These are phyloP conservation scores for Chymomyza fuscimana DNA, from an alignment of 2,888 invertebrate genomes.

Conservation along the genomic window DNA sequence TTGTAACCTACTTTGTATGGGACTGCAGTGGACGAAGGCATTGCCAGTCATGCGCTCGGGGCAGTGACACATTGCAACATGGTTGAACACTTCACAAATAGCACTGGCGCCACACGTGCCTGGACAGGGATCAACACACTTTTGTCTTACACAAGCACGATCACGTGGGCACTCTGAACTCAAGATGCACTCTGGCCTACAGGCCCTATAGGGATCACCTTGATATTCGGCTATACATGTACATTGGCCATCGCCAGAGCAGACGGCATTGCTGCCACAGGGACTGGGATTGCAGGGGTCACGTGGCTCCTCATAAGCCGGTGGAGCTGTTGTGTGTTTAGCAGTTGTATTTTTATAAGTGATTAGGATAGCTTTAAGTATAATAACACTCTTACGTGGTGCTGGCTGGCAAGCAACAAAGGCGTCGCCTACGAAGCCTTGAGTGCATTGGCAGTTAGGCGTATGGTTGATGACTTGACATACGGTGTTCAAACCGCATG, in stretches of 20 bases:
- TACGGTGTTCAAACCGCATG: constrained; percentile 85
- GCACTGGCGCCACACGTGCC: constrained; percentile 86
- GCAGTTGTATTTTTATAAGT: background rate
- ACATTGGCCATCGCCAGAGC: constrained; percentile 84
- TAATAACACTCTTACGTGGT: constrained; percentile 60
- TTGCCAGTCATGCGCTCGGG: constrained; percentile 86
- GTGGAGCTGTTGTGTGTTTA: constrained; percentile 46
- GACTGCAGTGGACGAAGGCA: constrained; percentile 83
- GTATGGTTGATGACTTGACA: constrained; percentile 86
- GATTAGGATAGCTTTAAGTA: background rate
- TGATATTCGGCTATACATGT: constrained; percentile 85
- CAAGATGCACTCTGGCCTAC: constrained; percentile 86
- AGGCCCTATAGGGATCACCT: constrained; percentile 86
- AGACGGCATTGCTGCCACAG: constrained; percentile 89
- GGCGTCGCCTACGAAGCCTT: constrained; percentile 87
- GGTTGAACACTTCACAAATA: constrained; percentile 86
- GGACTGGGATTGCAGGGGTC: constrained; percentile 86
- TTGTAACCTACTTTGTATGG: constrained; percentile 70
- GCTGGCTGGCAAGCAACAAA: constrained; percentile 82
- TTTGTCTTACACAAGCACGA: constrained; percentile 85
- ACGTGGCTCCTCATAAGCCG: constrained; percentile 73
- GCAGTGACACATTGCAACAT: constrained; percentile 87
- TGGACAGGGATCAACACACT: constrained; percentile 86
- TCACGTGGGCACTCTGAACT: constrained; percentile 85
- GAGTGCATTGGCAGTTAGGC: constrained; percentile 87